Percentiles rank a stretch among this genome's conserved stretches.
Conservation (phyloP, 2,888 invertebrate species). For the Apamea crenata region DNA sequence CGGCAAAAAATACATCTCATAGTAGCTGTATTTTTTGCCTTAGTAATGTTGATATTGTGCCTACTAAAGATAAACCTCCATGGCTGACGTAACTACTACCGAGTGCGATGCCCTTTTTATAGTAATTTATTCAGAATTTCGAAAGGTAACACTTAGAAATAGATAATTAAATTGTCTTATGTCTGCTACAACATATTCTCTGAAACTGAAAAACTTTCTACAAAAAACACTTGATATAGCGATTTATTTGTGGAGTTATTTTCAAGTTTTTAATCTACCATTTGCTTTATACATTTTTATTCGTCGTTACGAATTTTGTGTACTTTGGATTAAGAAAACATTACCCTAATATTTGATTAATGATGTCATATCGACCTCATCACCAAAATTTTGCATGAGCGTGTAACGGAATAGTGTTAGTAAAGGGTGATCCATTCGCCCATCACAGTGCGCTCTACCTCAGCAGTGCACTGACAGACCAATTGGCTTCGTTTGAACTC, state of each 20-base stretch:
- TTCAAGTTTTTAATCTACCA: neutral
- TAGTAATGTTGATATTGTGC: neutral
- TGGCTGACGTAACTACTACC: neutral
- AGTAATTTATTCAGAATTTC: neutral
- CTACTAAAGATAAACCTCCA: neutral
- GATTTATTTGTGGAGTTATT: neutral
- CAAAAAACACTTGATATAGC: neutral
- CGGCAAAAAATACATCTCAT: neutral
- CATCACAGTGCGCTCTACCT: conserved; percentile 47
- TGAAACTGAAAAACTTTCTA: neutral
- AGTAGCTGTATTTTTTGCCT: neutral
- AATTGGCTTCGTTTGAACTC: conserved; percentile 84
- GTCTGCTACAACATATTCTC: neutral
- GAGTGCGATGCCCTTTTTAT: neutral
- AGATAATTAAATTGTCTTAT: neutral
- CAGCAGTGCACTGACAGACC: conserved; percentile 73
- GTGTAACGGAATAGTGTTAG: neutral
- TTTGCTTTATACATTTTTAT: neutral
- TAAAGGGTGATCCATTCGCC: conserved; percentile 60
- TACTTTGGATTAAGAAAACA: neutral
- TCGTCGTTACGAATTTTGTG: neutral
- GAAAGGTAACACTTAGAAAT: neutral
- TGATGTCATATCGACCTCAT: neutral
- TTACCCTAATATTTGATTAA: neutral
- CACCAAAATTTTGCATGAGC: neutral